Evolutionary conservation across 2,888 invertebrate species (phyloP).

Genomic region (Parnassius smintheus): DNA sequence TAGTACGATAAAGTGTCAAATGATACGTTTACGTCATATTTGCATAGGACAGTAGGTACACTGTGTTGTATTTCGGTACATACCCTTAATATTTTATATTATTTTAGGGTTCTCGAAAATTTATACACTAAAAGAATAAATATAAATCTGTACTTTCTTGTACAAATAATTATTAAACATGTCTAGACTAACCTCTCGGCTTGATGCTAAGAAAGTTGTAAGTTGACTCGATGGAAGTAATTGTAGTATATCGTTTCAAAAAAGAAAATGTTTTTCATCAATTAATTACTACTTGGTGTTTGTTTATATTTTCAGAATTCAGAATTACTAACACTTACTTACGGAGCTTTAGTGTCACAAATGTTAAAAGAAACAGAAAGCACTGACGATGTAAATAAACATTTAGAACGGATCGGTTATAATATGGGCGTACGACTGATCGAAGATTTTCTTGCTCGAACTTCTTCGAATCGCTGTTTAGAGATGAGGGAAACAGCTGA

Average conservation of each 20-base stretch:
- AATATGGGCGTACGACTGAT: conserved; percentile 99
- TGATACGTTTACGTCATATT: too few relatives aligned
- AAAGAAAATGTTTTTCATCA: too few relatives aligned
- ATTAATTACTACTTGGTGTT: too few relatives aligned
- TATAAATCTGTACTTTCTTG: not conserved
- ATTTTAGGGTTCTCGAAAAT: too few relatives aligned
- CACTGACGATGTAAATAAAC: conserved; percentile 98
- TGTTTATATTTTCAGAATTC: conserved; percentile 87
- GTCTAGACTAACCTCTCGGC: conserved; percentile 86
- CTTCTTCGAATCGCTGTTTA: conserved; percentile 92
- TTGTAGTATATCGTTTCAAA: too few relatives aligned
- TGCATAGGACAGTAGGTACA: too few relatives aligned
- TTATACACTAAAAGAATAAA: too few relatives aligned
- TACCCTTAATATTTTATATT: too few relatives aligned
- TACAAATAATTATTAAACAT: conserved; percentile 53
- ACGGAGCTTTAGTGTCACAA: conserved; percentile 98
- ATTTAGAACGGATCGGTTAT: conserved; percentile 96
- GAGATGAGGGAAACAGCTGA: conserved; percentile 99
- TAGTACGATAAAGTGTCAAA: too few relatives aligned
- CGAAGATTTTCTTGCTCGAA: conserved; percentile 97
- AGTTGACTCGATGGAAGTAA: conserved; percentile 40
- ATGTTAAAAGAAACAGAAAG: conserved; percentile 98
- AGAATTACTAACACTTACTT: conserved; percentile 97
- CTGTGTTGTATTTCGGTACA: too few relatives aligned
- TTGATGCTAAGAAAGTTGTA: conserved; percentile 90